These are phyloP conservation scores for Neotoma lepida DNA, from an alignment of 2,113 vertebrate genomes.

Conservation along the genomic window DNA sequence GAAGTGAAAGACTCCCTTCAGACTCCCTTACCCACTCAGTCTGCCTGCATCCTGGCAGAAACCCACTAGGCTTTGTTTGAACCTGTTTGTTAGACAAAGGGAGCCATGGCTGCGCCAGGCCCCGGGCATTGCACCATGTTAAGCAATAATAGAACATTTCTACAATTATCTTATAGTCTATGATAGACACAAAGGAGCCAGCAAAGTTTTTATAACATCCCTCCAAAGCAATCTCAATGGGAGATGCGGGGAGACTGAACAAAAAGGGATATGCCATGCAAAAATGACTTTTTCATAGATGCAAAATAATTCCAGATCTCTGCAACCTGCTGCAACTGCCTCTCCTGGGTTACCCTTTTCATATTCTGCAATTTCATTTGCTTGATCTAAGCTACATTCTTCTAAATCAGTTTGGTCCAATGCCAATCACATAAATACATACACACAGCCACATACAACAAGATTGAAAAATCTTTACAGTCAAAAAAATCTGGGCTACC, in stretches of 20 bases:
- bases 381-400: slow-evolving; percentile 47
- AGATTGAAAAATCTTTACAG: not conserved
- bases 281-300: slow-evolving; percentile 76
- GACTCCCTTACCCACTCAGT: slow-evolving; percentile 33
- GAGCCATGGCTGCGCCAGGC: slow-evolving; percentile 25
- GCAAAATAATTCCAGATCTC: slow-evolving; percentile 24
- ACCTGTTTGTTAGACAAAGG: slow-evolving; percentile 78
- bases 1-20: slow-evolving; percentile 30
- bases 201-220: slow-evolving; percentile 66
- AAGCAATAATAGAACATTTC: slow-evolving; percentile 67
- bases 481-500: slow-evolving; percentile 30
- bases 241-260: slow-evolving; percentile 27
- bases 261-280: slow-evolving; percentile 56
- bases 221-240: slow-evolving; percentile 77
- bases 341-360: not conserved
- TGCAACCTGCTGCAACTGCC: not conserved
- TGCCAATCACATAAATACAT: slow-evolving; percentile 32
- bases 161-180: slow-evolving; percentile 69
- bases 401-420: slow-evolving; percentile 40
- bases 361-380: slow-evolving; percentile 41
- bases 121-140: slow-evolving; percentile 48
- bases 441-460: not conserved
- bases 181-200: slow-evolving; percentile 58
- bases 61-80: slow-evolving; percentile 70
- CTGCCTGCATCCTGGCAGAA: slow-evolving; percentile 59